Percentiles rank a stretch among this genome's conserved stretches.
These are phyloP conservation scores for Megalops atlanticus DNA, from an alignment of 2,113 vertebrate genomes.

Conservation along the genomic window DNA sequence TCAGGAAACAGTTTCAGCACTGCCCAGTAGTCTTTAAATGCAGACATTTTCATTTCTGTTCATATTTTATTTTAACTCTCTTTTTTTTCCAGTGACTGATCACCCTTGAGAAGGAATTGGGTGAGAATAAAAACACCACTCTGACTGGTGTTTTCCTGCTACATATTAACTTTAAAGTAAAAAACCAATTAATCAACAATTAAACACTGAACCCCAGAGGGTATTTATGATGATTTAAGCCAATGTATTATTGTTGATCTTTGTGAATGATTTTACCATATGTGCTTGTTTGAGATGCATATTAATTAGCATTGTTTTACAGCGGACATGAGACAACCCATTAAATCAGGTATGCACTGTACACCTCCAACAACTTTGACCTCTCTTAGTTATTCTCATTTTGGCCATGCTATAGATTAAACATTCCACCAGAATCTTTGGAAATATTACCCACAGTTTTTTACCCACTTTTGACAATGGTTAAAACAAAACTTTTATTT, in stretches of 20 bases:
- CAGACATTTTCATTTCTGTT: neutral
- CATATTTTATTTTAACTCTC: neutral
- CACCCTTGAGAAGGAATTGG: neutral
- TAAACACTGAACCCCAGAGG: no score
- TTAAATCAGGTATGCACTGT: constrained; percentile 8
- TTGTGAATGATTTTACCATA: neutral
- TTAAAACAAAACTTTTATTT: no score
- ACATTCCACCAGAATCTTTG: no score
- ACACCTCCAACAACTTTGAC: no score
- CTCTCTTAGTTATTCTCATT: no score
- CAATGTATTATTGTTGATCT: neutral
- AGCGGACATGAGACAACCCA: neutral
- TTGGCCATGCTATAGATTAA: no score
- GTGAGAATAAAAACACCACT: neutral
- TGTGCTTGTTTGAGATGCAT: neutral
- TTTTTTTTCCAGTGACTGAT: neutral
- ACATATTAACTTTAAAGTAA: no score
- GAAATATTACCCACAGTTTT: no score
- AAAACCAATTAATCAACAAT: no score
- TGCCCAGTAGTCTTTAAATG: neutral
- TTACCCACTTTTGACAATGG: no score
- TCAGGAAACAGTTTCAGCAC: neutral
- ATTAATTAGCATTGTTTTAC: neutral
- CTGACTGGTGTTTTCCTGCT: neutral
- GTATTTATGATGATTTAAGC: neutral